These are phyloP conservation scores for Phenacoccus solenopsis DNA, from an alignment of 1,140 invertebrate species.

Conservation along the genomic window DNA sequence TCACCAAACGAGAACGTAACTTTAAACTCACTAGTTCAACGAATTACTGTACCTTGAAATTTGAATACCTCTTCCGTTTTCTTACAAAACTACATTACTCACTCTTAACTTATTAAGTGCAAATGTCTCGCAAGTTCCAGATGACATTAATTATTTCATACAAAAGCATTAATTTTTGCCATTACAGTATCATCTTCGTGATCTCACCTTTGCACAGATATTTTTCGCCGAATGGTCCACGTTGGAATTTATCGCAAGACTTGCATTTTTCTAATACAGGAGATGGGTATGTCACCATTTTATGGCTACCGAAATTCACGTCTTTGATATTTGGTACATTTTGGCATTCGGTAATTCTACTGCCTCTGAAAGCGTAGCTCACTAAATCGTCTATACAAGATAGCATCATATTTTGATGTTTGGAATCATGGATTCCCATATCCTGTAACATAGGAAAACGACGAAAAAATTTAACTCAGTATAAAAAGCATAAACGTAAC, in stretches of 20 bases:
- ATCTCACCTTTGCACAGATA: conserved; percentile 54
- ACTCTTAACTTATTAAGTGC: background rate
- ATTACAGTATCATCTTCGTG: too few relatives aligned
- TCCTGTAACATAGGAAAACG: conserved; percentile 39
- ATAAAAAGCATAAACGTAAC: background rate
- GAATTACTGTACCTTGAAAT: background rate
- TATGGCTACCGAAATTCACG: conserved; percentile 17
- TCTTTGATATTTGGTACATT: background rate
- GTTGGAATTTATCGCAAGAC: conserved; percentile 60
- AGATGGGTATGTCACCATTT: conserved; percentile 20
- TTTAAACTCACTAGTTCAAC: background rate
- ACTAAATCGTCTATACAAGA: conserved; percentile 53
- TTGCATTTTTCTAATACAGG: conserved; percentile 45
- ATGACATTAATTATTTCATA: background rate
- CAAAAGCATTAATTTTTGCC: background rate
- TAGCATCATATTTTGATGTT: conserved; percentile 57
- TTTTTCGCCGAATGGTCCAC: conserved; percentile 57
- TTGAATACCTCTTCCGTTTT: background rate
- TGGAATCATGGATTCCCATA: conserved; percentile 65
- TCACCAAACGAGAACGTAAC: background rate
- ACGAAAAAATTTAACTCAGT: background rate
- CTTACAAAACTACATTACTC: background rate
- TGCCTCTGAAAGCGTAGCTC: background rate
- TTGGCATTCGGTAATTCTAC: background rate
- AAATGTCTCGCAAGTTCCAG: background rate